These are phyloP conservation scores for Flexamia atlantica DNA, from an alignment of 2,888 invertebrate species.

Conservation along the genomic window DNA sequence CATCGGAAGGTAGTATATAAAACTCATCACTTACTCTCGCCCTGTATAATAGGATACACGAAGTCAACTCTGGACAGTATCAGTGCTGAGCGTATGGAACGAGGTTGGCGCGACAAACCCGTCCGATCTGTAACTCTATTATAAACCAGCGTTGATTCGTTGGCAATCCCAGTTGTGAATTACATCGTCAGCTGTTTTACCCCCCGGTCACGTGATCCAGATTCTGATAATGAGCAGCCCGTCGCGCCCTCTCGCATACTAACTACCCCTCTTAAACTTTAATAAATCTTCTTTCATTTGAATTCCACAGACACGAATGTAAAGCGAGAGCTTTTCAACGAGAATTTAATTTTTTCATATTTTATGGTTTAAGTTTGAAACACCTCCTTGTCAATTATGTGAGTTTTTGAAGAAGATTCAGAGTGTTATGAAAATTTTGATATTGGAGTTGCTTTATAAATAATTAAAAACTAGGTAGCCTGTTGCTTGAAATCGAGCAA, in stretches of 20 bases:
- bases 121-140: neutral
- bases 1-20: too few relatives aligned
- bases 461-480: too few relatives aligned
- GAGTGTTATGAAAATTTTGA: too few relatives aligned
- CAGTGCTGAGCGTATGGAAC: too few relatives aligned
- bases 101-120: neutral
- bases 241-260: neutral
- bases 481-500: too few relatives aligned
- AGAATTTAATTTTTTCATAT: neutral
- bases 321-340: neutral
- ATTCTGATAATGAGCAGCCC: constrained; percentile 1
- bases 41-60: too few relatives aligned
- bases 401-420: too few relatives aligned
- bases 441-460: too few relatives aligned
- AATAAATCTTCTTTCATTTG: constrained; percentile 5
- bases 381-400: too few relatives aligned
- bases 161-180: neutral
- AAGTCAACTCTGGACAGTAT: too few relatives aligned
- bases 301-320: neutral
- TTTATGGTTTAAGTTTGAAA: too few relatives aligned
- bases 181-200: constrained; percentile 5
- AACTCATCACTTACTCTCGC: too few relatives aligned
- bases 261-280: neutral
- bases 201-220: neutral
- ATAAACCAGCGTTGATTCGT: neutral